Evolutionary conservation across 2,797 vertebrate genomes (phyloP).

Genomic region (Molossus alvarezi): DNA sequence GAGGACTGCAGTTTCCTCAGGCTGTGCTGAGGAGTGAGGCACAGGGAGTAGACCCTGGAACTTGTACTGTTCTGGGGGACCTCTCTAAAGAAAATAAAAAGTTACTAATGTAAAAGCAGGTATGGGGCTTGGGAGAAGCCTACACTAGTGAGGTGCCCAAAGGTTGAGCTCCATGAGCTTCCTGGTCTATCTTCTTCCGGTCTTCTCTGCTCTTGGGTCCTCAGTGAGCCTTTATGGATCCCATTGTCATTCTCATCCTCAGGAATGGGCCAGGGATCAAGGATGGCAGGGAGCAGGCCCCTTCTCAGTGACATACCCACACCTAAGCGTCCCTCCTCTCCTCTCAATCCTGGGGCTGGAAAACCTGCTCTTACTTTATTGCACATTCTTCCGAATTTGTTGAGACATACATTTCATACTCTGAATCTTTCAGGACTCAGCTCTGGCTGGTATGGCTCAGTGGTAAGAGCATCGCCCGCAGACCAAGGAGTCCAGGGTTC

Average conservation of each 20-base stretch:
- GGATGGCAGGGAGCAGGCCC: not conserved
- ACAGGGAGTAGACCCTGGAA: not conserved
- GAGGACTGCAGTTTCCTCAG: not conserved
- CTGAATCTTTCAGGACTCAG: constrained; percentile 7
- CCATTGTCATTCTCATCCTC: not conserved
- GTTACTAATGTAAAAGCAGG: not conserved
- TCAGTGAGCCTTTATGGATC: not conserved
- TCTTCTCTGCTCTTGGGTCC: not conserved
- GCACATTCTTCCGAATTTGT: not conserved
- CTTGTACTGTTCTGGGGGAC: not conserved
- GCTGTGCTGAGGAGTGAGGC: not conserved
- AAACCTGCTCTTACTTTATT: not conserved
- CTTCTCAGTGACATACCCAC: not conserved
- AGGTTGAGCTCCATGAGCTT: not conserved
- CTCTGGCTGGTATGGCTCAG: no score
- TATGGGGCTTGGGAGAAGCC: not conserved
- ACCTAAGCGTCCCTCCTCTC: no score
- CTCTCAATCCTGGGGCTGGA: not conserved
- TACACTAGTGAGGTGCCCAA: no score
- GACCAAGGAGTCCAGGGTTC: no score
- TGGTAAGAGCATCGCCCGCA: no score
- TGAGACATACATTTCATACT: not conserved
- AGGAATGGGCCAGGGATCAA: not conserved
- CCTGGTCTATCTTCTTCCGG: not conserved
- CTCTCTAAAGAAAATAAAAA: not conserved